Conservation (phyloP, 64 coral and sea anemone genomes). For the Porites lutea region DNA sequence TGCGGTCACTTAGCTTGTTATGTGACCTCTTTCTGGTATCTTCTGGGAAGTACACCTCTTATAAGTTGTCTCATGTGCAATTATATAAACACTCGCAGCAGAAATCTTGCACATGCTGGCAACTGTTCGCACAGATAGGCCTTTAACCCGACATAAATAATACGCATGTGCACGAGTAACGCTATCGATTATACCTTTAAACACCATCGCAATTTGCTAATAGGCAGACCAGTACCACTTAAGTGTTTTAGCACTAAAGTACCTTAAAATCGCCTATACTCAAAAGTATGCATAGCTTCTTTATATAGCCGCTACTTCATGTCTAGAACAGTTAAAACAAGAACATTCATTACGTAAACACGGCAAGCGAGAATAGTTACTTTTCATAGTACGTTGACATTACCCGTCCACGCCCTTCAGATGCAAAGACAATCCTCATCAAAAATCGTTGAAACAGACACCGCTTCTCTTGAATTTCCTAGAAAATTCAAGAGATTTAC, state of each 20-base stretch:
- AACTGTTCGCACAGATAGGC: constrained; percentile 42
- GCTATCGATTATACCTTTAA: neutral
- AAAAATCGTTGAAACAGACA: too few relatives aligned
- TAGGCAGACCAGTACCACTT: neutral
- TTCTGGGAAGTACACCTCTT: neutral
- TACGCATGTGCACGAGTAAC: constrained; percentile 38
- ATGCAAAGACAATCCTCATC: too few relatives aligned
- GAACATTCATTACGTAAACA: neutral
- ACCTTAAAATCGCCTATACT: neutral
- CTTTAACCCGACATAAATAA: constrained; percentile 36
- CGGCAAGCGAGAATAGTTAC: neutral
- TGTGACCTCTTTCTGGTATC: neutral
- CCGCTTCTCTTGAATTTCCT: too few relatives aligned
- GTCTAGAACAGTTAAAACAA: neutral
- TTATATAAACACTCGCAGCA: constrained; percentile 45
- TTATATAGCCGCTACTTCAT: neutral
- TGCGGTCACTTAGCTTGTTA: neutral
- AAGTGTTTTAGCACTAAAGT: neutral
- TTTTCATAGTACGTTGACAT: neutral
- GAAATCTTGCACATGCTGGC: constrained; percentile 25
- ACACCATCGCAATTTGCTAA: neutral
- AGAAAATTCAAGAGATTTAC: too few relatives aligned
- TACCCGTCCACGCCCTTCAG: neutral
- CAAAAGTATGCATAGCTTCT: neutral
- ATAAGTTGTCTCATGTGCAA: constrained; percentile 18